Base-by-base conservation (phyloP, 2,113 vertebrate species). In the Ceyx melanurus region DNA sequence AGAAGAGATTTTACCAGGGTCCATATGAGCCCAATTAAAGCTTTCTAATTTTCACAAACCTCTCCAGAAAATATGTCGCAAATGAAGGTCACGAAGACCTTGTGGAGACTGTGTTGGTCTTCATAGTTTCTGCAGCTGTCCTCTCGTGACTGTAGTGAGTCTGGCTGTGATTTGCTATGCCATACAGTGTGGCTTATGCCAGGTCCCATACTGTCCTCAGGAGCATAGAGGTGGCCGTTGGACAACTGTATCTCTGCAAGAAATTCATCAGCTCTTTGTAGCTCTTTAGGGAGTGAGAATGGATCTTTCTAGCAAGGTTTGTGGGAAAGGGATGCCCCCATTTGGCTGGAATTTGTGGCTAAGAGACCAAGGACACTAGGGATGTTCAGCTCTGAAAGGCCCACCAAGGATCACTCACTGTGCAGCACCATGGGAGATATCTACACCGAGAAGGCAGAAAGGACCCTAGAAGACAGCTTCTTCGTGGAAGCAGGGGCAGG, bases 11-110 rank as follows among this genome's bases (percentile, higher is more conserved):
- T 83, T 61, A 83, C 65, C 65, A 37, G 68, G 42, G 73, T 64
- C 87, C 79, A 62, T 58, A 81, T 62, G 72, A 96, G 57, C 35
- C 71, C 68, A 83, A 48, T 89, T 82, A 90, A 88, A 83, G 40
- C 81, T 82, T 75, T 61, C 23, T 57, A 25, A 45, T 86, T 82
- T 50, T 68, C 68, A 48, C 43, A 75, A 74, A 33, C 14, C 48
- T 85, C 78, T 86, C 57, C 60, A 72, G 73, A 86, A 93, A 64
- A 75, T 33, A 7, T 0, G 13, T 23, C 2, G 1, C 6, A 15
- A n/a, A 15, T 2, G 3, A 73, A 66, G 70, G 53, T 31, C 53
- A 31, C 0, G 0, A 37, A 61, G 48, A 57, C 5, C 57, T 64
- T 0, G 0, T 29, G 46, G 29, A 31, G 61, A 9, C n/a, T 1